A percentile compares a stretch with the other conserved stretches of the same genome.
These are phyloP conservation scores for Clamator glandarius DNA, from an alignment of 2,797 vertebrate species.

Conservation along the genomic window DNA sequence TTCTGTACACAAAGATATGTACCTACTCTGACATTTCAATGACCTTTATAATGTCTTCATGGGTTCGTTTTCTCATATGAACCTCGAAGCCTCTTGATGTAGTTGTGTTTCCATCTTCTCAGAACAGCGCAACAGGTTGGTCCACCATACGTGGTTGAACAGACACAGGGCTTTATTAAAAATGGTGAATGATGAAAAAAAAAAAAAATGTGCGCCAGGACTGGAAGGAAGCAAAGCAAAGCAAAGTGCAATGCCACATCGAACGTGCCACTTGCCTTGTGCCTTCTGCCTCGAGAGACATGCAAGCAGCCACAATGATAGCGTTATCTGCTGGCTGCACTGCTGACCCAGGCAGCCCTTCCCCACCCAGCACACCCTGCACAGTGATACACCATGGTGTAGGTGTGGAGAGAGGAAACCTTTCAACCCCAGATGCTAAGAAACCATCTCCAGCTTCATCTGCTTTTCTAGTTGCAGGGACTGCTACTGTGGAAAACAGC, in stretches of 20 bases:
- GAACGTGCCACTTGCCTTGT: background rate
- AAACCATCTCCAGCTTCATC: background rate
- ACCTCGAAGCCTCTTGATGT: accelerated
- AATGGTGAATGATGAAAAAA: background rate
- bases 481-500: background rate
- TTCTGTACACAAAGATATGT: background rate
- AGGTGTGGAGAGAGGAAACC: background rate
- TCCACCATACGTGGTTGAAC: background rate
- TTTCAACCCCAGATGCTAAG: background rate
- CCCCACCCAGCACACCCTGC: background rate
- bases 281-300: background rate
- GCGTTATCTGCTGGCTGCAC: background rate
- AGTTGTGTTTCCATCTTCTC: background rate
- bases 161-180: background rate
- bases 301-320: background rate
- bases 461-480: background rate
- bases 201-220: background rate
- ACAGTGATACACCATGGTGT: accelerated
- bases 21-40: background rate
- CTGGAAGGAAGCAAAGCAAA: background rate
- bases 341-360: background rate
- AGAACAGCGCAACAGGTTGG: background rate
- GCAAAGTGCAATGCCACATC: background rate
- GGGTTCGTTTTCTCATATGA: accelerated
- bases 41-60: background rate